Percentiles rank a stretch among this genome's conserved stretches.
Conservation (phyloP, 2,113 vertebrate genomes). For the Seriola rivoliana region DNA sequence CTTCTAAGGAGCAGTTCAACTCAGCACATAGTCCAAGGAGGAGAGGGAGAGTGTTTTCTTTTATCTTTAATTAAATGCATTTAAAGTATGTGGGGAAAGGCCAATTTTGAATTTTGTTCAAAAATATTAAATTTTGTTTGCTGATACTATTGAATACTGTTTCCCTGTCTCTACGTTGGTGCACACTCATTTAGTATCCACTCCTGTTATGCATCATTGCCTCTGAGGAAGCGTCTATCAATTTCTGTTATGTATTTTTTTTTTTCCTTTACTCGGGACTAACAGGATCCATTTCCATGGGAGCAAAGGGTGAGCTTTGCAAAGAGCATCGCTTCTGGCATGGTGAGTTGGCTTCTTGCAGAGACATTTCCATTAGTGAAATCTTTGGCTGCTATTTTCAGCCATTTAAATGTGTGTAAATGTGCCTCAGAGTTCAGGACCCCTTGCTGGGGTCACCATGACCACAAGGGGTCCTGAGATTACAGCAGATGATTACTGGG, state of each 20-base stretch:
- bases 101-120: not conserved
- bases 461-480: not conserved
- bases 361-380: conserved; percentile 12
- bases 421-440: not conserved
- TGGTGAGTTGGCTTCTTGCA: conserved; percentile 86
- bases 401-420: not conserved
- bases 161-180: not conserved
- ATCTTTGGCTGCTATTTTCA: conserved; percentile 22
- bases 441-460: too few species aligned
- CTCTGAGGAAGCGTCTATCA: conserved; percentile 9
- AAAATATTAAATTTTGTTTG: not conserved
- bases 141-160: not conserved
- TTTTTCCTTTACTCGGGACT: conserved; percentile 42
- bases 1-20: conserved; percentile 3
- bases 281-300: conserved; percentile 93
- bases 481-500: not conserved
- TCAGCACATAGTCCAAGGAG: not conserved
- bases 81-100: not conserved
- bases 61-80: not conserved
- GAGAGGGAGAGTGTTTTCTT: conserved; percentile 10
- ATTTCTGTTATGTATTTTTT: conserved; percentile 7
- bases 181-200: not conserved
- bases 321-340: conserved; percentile 94
- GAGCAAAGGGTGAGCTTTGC: conserved; percentile 95
- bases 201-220: not conserved